Evolutionary conservation across 2,888 invertebrate species (phyloP).

Genomic region (Clistopyga incitator): DNA sequence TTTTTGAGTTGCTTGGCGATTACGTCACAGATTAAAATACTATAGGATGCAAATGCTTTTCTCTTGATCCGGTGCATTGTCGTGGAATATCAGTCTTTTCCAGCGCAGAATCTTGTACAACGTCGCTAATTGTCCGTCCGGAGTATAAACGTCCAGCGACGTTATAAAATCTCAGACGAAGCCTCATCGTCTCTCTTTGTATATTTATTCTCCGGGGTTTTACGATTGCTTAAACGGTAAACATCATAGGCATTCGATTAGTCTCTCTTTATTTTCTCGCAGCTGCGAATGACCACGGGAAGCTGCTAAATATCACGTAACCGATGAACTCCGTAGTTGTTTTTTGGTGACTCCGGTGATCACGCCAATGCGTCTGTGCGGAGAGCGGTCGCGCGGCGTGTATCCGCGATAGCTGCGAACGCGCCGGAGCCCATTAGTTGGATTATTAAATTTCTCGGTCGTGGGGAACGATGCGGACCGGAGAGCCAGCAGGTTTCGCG

Average conservation of each 20-base stretch:
- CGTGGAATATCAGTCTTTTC: too few relatives aligned
- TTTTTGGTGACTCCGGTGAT: slow-evolving; percentile 17
- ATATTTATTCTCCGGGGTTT: too few relatives aligned
- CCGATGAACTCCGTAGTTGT: slow-evolving; percentile 38
- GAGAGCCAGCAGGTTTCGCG: slow-evolving; percentile 82
- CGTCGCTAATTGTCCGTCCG: too few relatives aligned
- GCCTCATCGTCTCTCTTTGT: too few relatives aligned
- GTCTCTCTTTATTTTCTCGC: neutral
- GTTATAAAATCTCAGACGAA: too few relatives aligned
- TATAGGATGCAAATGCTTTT: too few relatives aligned
- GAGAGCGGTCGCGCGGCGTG: slow-evolving; percentile 44
- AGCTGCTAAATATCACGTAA: slow-evolving; percentile 48
- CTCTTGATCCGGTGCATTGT: too few relatives aligned
- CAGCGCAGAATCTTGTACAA: too few relatives aligned
- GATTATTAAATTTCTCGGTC: slow-evolving; percentile 84
- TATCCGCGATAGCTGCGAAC: slow-evolving; percentile 80
- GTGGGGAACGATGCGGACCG: slow-evolving; percentile 72
- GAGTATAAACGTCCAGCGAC: too few relatives aligned
- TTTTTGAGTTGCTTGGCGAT: slow-evolving; percentile 23
- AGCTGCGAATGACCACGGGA: neutral
- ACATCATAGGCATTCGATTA: too few relatives aligned
- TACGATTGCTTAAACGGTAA: too few relatives aligned
- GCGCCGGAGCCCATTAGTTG: slow-evolving; percentile 82
- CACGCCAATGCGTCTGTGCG: slow-evolving; percentile 45
- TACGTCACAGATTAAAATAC: slow-evolving; percentile 7